Evolutionary conservation across 2,797 vertebrate species (phyloP), one percentile per base, ranked within the genome.

Genomic region (Florisuga fusca): DNA sequence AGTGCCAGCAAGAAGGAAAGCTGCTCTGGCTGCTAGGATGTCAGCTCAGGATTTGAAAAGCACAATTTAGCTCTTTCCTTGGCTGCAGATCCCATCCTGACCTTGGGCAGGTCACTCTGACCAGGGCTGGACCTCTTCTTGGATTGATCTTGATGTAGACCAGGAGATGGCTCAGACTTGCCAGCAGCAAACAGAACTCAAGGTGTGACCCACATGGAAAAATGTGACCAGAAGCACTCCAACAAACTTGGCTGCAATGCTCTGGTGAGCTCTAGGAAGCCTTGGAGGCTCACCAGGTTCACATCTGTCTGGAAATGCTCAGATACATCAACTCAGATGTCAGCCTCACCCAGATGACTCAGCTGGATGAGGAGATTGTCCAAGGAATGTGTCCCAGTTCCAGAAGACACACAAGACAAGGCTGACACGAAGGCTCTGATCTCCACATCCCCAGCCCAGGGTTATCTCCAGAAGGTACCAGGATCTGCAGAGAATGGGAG

Each of bases 141-240:
- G 27, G 72, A 22, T 18, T 18, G 23, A 12, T 83, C 48, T 46
- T 8, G 6, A 18, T 36, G 22, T 18, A 64, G 41, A 11, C 21
- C 21, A 33, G 33, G 38, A 80, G 74, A 48, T n/a, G 67, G 48
- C 21, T 75, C 16, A 33, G 76, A 69, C 8, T 55, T 68, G 23
- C 38, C 23, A 43, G 25, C 58, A 61, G 19, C 0, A 1, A 15
- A 2, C 5, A 31, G 6, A 63, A 54, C 6, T 1, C 26, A 9
- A 6, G 4, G n/a, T 29, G 22, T 14, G 41, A 61, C 10, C 61
- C 41, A 31, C 62, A 3, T 10, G 22, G 34, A n/a, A n/a, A 72
- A 72, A 20, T 1, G 23, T 26, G 23, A 19, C 46, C 58, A 66
- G 34, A 80, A 75, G 51, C 26, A 22, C 54, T 41, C 17, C 2